A percentile compares a stretch with the other conserved stretches of the same genome.
These are phyloP conservation scores for Lordiphosa collinella DNA, from an alignment of 1,140 invertebrate species.

Conservation along the genomic window DNA sequence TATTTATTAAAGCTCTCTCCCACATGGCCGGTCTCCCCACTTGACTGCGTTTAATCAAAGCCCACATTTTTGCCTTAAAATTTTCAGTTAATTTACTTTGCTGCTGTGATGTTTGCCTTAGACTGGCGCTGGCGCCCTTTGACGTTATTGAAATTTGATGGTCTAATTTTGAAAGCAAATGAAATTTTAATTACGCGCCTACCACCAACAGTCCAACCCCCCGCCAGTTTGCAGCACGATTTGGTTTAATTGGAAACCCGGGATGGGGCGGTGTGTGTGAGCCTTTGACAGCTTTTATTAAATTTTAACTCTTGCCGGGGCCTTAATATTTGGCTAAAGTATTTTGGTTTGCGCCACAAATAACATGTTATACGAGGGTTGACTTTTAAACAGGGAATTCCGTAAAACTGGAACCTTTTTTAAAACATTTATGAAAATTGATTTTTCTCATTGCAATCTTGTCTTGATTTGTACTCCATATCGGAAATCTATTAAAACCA, in stretches of 20 bases:
- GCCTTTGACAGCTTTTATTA: constrained; percentile 63
- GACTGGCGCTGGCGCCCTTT: too few relatives aligned
- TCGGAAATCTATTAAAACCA: too few relatives aligned
- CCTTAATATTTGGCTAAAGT: too few relatives aligned
- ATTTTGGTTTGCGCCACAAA: too few relatives aligned
- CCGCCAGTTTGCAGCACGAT: constrained; percentile 41
- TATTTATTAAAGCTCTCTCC: constrained; percentile 52
- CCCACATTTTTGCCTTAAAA: constrained; percentile 51
- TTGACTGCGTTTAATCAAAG: constrained; percentile 64
- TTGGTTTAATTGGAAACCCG: constrained; percentile 47
- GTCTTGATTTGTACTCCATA: too few relatives aligned
- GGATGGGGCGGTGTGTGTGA: constrained; percentile 6
- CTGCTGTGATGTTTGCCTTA: constrained; percentile 25
- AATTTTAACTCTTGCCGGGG: constrained; percentile 49
- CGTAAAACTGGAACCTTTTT: too few relatives aligned
- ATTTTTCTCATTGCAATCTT: too few relatives aligned
- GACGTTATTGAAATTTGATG: constrained; percentile 67
- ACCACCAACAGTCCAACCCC: constrained; percentile 4
- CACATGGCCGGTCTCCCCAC: neutral
- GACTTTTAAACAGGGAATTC: too few relatives aligned
- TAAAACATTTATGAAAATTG: too few relatives aligned
- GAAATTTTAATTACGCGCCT: constrained; percentile 68
- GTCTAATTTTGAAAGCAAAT: constrained; percentile 65
- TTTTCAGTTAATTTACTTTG: constrained; percentile 62
- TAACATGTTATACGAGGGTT: too few relatives aligned